phyloP scores from a whole-genome alignment of 1,140 invertebrate genomes.

The Glossosoma conforme region DNA sequence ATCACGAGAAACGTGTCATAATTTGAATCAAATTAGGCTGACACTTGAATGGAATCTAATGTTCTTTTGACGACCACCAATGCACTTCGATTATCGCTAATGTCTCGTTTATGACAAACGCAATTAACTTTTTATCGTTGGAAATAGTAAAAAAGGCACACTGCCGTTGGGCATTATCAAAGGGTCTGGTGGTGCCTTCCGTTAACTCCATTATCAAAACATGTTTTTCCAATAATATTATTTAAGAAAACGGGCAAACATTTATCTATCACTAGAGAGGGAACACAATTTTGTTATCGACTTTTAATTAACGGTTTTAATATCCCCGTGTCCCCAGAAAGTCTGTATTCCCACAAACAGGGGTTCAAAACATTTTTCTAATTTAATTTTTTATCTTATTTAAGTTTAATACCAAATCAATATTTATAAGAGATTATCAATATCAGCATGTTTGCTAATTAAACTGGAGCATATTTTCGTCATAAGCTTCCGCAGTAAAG shows the following conservation, averaged over 20 bases:
- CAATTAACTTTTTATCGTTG: conserved; percentile 17
- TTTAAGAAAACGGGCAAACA: conserved; percentile 5
- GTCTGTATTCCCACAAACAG: background rate
- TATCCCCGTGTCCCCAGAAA: background rate
- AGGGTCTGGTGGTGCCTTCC: too few species aligned
- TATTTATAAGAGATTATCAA: too few species aligned
- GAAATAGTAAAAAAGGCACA: conserved; percentile 6
- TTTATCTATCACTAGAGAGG: conserved; percentile 16
- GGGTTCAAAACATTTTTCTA: background rate
- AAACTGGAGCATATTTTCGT: too few species aligned
- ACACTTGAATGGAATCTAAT: conserved; percentile 4
- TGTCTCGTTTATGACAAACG: conserved; percentile 13
- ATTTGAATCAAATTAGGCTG: conserved; percentile 8
- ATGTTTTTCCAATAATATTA: conserved; percentile 12
- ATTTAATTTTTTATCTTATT: conserved; percentile 1
- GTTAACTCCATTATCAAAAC: conserved; percentile 14
- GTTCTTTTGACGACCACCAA: conserved; percentile 3
- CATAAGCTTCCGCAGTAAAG: too few species aligned
- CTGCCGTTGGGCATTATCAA: too few species aligned
- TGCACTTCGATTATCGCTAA: conserved; percentile 5
- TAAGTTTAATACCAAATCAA: too few species aligned
- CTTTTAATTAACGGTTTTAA: conserved; percentile 18
- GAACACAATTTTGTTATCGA: conserved; percentile 19
- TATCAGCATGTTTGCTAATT: too few species aligned
- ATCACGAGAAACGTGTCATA: conserved; percentile 3